Evolutionary conservation across 2,888 invertebrate genomes (phyloP).

Genomic region (Neuroscelio doddi): DNA sequence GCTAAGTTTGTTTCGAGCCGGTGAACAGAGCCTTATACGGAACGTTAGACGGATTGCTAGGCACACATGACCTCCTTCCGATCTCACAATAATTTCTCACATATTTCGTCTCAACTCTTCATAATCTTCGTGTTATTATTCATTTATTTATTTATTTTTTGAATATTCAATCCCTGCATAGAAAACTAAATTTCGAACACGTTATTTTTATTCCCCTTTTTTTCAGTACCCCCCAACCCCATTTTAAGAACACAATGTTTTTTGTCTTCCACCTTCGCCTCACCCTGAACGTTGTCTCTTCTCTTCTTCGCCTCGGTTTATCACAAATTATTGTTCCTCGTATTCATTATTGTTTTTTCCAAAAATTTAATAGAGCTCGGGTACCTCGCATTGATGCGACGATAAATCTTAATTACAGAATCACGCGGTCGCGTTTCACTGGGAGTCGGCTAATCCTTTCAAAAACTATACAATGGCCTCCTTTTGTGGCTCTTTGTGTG

Average conservation of each 20-base stretch:
- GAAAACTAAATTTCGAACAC: constrained; percentile 70
- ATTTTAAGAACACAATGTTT: constrained; percentile 67
- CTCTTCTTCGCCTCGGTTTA: constrained; percentile 66
- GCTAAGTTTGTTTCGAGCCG: constrained; percentile 37
- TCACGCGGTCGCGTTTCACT: constrained; percentile 56
- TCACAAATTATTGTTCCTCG: constrained; percentile 72
- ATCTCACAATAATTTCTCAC: constrained; percentile 28
- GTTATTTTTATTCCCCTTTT: constrained; percentile 29
- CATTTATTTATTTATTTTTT: no score
- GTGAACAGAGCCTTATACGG: constrained; percentile 34
- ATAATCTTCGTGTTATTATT: constrained; percentile 57
- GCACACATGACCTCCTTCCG: constrained; percentile 54
- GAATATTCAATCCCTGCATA: constrained; percentile 63
- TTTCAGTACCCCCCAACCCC: constrained; percentile 49
- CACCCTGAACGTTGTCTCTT: constrained; percentile 52
- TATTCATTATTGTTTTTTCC: constrained; percentile 52
- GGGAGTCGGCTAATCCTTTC: constrained; percentile 52
- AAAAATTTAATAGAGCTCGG: constrained; percentile 23
- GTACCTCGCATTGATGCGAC: constrained; percentile 12
- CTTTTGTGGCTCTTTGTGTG: no score
- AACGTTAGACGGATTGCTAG: constrained; percentile 49
- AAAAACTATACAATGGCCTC: constrained; percentile 16
- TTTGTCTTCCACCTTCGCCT: constrained; percentile 39
- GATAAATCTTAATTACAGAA: constrained; percentile 55
- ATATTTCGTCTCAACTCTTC: constrained; percentile 62